phyloP scores from a whole-genome alignment of 2,113 vertebrate species.

The Hippocampus zosterae region DNA sequence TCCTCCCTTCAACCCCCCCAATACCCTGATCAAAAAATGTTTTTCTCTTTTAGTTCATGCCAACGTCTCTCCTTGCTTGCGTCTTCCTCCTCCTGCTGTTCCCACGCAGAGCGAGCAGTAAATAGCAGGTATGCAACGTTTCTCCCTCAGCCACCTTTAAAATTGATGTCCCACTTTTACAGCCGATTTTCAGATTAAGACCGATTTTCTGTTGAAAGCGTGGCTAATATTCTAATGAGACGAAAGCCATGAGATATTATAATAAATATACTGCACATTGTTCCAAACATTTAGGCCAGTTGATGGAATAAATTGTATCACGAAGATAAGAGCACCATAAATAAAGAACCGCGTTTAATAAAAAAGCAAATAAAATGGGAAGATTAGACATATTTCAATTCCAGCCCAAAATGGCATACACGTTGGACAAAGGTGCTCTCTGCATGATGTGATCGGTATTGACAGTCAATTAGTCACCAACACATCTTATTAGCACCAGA shows the following conservation, averaged over 20 bases:
- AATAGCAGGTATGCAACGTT: not conserved
- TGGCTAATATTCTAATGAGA: not conserved
- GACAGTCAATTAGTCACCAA: conserved; percentile 65
- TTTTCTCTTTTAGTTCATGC: not conserved
- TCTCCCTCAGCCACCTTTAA: not conserved
- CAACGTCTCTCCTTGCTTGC: not conserved
- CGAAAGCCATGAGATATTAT: not conserved
- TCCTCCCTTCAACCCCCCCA: not conserved
- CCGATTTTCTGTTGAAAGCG: not conserved
- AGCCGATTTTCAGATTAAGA: conserved; percentile 44
- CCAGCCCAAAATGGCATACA: conserved; percentile 21
- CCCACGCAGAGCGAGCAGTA: not conserved
- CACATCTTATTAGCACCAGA: conserved; percentile 51
- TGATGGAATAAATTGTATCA: conserved; percentile 32
- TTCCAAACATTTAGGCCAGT: conserved; percentile 40
- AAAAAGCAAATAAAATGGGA: conserved; percentile 32
- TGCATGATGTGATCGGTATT: conserved; percentile 38
- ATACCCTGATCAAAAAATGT: not conserved
- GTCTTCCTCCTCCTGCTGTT: not conserved
- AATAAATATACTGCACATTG: conserved; percentile 19
- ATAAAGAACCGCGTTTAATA: not conserved
- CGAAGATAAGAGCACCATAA: conserved; percentile 18
- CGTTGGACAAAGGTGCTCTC: conserved; percentile 28
- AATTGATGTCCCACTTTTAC: conserved; percentile 32
- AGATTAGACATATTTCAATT: conserved; percentile 20